Conservation (phyloP, 2,797 vertebrate species). For the Pogoniulus pusillus region DNA sequence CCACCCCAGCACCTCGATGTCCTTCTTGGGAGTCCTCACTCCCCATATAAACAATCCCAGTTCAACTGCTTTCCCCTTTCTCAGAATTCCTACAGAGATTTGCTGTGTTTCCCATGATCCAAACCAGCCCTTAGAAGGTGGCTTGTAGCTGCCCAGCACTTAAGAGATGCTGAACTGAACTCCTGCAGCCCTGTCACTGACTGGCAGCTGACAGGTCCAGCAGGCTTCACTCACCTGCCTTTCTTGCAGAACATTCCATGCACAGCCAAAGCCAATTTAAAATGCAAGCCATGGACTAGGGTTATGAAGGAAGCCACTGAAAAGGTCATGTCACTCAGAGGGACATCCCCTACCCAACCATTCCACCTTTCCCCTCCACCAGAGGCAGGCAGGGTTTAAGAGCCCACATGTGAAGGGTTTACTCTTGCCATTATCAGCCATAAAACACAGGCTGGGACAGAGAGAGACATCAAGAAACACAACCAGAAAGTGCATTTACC, state of each 20-base stretch:
- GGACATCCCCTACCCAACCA: background rate
- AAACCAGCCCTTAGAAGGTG: background rate
- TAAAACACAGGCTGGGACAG: background rate
- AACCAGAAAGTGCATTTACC: conserved; percentile 74
- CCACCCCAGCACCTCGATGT: too few species aligned
- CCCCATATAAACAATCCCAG: background rate
- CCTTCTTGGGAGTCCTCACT: too few species aligned
- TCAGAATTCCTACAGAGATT: background rate
- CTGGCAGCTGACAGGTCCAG: background rate
- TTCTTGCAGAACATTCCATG: background rate
- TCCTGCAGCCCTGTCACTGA: background rate
- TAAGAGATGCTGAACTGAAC: background rate
- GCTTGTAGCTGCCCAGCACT: rapidly evolving
- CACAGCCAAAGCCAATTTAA: background rate
- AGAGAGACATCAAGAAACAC: background rate
- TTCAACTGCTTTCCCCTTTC: background rate
- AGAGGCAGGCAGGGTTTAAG: background rate
- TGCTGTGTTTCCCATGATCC: background rate
- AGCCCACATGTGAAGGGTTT: background rate
- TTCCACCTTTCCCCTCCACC: background rate
- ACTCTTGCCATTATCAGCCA: background rate
- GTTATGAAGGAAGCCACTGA: background rate
- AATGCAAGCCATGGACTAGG: background rate
- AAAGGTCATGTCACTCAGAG: background rate
- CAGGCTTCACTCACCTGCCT: background rate